Conservation (phyloP, 2,113 vertebrate species). For the Callipepla californica region DNA sequence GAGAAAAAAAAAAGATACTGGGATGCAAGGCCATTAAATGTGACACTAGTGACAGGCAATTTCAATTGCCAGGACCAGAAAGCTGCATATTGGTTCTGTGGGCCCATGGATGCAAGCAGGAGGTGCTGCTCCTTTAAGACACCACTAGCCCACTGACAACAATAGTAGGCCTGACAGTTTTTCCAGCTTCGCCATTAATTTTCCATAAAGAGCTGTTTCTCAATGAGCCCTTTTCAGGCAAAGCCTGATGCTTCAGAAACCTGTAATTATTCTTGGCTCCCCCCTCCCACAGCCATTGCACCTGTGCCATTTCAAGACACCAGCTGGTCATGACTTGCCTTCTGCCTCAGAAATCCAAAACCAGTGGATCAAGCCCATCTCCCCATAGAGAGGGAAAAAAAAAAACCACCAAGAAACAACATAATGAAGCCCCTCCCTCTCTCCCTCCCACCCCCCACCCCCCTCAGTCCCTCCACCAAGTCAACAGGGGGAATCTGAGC, state of each 20-base stretch:
- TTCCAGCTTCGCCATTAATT: constrained; percentile 81
- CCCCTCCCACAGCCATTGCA: constrained; percentile 84
- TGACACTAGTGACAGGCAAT: neutral
- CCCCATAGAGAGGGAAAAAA: constrained; percentile 55
- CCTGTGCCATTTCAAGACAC: constrained; percentile 84
- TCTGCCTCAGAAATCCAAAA: constrained; percentile 81
- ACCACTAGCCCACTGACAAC: constrained; percentile 60
- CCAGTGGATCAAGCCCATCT: constrained; percentile 65
- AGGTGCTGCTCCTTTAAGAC: constrained; percentile 64
- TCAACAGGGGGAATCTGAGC: constrained; percentile 61
- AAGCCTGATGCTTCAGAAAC: constrained; percentile 82
- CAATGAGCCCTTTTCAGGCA: constrained; percentile 79
- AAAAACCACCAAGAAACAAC: constrained; percentile 38
- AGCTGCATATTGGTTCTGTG: neutral
- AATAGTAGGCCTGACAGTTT: constrained; percentile 73
- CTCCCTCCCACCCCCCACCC: neutral
- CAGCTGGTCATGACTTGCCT: constrained; percentile 84
- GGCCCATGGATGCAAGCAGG: neutral
- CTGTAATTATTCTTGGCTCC: constrained; percentile 85
- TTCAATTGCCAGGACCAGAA: constrained; percentile 25
- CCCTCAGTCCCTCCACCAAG: constrained; percentile 48
- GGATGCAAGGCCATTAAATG: constrained; percentile 17
- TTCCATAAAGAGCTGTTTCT: constrained; percentile 84
- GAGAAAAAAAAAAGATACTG: neutral
- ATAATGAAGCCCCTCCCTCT: constrained; percentile 9